Percentiles rank a stretch among this genome's conserved stretches.
These are phyloP conservation scores for Gnathonemus echidnorhynchus DNA, from an alignment of 2,113 vertebrate species.

Conservation along the genomic window DNA sequence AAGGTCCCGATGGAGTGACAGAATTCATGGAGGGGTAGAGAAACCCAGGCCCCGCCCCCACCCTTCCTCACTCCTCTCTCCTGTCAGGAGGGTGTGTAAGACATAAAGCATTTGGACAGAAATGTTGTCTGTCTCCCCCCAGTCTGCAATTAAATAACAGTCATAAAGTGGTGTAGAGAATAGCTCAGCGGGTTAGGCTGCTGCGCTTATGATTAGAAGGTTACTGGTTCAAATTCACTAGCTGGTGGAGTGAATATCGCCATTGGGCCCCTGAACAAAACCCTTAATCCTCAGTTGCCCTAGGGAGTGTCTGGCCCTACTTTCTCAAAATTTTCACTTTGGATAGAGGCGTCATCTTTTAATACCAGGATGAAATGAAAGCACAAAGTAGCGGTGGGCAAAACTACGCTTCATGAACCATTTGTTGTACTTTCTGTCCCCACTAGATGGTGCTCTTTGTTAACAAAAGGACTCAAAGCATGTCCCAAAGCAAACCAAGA, in stretches of 20 bases:
- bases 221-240: not conserved
- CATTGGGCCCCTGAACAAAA: not conserved
- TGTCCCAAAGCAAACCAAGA: not conserved
- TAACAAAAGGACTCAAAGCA: not conserved
- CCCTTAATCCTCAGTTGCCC: not conserved
- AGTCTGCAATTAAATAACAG: not conserved
- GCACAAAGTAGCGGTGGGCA: not conserved
- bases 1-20: not conserved
- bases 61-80: not conserved
- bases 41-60: not conserved
- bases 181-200: not conserved
- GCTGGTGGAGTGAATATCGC: not conserved
- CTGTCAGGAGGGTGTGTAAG: slow-evolving; percentile 1
- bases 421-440: not conserved
- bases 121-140: not conserved
- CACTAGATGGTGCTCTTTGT: not conserved
- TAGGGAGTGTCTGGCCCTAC: not conserved
- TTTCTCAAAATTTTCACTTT: not conserved
- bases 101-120: not conserved
- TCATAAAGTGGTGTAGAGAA: not conserved
- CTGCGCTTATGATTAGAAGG: not conserved
- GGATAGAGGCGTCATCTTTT: not conserved
- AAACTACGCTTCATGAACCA: not conserved
- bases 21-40: not conserved
- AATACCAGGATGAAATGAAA: not conserved